These are phyloP conservation scores for Propsilocerus akamusi DNA, from an alignment of 1,140 invertebrate species.

Conservation along the genomic window DNA sequence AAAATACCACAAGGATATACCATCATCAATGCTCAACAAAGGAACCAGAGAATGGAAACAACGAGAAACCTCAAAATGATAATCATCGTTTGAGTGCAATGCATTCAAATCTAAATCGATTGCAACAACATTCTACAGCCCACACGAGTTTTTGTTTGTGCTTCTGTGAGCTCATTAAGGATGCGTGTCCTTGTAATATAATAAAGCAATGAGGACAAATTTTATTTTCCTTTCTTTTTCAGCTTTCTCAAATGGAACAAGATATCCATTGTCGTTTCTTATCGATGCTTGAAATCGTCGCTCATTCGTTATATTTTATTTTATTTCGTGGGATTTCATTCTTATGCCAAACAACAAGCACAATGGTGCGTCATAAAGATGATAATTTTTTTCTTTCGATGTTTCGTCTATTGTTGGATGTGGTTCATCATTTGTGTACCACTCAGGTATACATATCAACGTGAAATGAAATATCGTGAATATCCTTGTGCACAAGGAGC, in stretches of 20 bases:
- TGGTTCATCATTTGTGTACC: background rate
- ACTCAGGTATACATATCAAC: background rate
- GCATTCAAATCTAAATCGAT: slow-evolving; percentile 1
- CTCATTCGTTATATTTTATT: slow-evolving; percentile 1
- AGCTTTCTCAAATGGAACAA: background rate
- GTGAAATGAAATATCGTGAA: background rate
- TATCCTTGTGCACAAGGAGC: slow-evolving; percentile 1
- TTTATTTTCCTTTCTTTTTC: background rate
- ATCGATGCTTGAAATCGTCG: background rate
- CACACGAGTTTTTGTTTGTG: background rate
- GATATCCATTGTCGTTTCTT: background rate
- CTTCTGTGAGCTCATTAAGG: slow-evolving; percentile 1
- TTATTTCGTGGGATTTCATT: background rate
- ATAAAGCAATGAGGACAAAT: background rate
- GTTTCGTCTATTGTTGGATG: background rate
- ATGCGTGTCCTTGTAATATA: background rate
- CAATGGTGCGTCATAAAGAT: background rate
- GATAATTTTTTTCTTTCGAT: background rate
- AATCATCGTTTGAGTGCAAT: background rate
- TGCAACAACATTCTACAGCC: background rate
- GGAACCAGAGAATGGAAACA: background rate
- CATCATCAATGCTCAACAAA: background rate
- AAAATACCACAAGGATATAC: background rate
- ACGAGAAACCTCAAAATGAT: background rate
- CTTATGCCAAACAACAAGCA: background rate